These are phyloP conservation scores for Bambusicola thoracicus DNA, from an alignment of 2,113 vertebrate species.

Conservation along the genomic window DNA sequence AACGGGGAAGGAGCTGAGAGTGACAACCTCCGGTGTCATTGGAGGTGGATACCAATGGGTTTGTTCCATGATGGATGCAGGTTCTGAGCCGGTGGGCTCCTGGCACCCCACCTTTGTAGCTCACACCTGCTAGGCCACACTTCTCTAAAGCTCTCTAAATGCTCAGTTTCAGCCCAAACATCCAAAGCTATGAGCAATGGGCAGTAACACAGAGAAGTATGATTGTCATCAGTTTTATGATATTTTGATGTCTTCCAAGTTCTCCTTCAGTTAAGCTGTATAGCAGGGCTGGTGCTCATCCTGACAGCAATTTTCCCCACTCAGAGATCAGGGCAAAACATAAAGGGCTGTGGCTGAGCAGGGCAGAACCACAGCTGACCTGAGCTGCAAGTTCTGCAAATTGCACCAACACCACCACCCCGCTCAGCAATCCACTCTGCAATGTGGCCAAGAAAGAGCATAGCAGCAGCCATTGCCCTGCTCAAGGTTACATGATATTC, in stretches of 20 bases:
- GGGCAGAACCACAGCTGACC: not conserved
- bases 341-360: not conserved
- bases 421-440: not conserved
- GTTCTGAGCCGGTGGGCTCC: not conserved
- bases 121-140: not conserved
- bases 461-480: not conserved
- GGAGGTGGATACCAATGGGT: fast-evolving
- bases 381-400: not conserved
- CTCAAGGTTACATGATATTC: slow-evolving; percentile 22
- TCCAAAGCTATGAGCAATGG: not conserved
- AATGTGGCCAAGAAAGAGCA: not conserved
- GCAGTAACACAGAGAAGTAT: not conserved
- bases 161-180: not conserved
- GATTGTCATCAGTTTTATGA: not conserved
- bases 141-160: not conserved
- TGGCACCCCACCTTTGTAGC: not conserved
- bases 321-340: not conserved
- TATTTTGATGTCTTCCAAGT: not conserved
- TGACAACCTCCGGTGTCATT: not conserved
- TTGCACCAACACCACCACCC: not conserved
- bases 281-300: not conserved
- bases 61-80: not conserved
- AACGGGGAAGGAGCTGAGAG: not conserved
- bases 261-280: not conserved
- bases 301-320: not conserved